Evolutionary conservation across 1,140 invertebrate species (phyloP).

Genomic region (Drosophila leontia): DNA sequence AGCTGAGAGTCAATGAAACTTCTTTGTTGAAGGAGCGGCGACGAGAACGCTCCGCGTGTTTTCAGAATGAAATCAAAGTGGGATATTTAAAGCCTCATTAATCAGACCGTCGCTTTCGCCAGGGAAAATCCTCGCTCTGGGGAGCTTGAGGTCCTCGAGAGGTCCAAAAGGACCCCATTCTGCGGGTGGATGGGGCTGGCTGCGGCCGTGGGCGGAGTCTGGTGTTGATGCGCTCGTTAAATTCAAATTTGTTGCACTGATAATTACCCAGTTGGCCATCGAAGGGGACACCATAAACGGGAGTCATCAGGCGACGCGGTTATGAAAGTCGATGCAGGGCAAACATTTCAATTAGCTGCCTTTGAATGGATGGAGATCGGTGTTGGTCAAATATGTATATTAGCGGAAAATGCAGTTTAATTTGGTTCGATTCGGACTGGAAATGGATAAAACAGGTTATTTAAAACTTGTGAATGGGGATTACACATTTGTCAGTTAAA

Average conservation of each 20-base stretch:
- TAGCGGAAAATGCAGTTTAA: conserved; percentile 6
- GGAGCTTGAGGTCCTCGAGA: conserved; percentile 24
- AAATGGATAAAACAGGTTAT: not conserved
- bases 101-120: conserved; percentile 63
- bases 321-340: conserved; percentile 14
- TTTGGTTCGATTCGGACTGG: conserved; percentile 1
- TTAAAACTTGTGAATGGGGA: not conserved
- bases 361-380: not conserved
- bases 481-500: not conserved
- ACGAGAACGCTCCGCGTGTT: conserved; percentile 60
- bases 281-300: conserved; percentile 14
- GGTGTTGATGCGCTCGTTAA: conserved; percentile 75
- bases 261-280: conserved; percentile 57
- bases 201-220: conserved; percentile 23
- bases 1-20: conserved; percentile 81
- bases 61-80: conserved; percentile 84
- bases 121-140: conserved; percentile 24
- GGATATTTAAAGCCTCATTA: conserved; percentile 85
- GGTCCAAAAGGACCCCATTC: conserved; percentile 37
- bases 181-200: conserved; percentile 2
- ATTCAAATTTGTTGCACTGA: conserved; percentile 78
- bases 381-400: conserved; percentile 13
- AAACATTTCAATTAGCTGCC: conserved; percentile 35
- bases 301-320: conserved; percentile 18
- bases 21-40: conserved; percentile 63